Conservation (phyloP, 1,140 invertebrate genomes). For the Protaetia brevitarsis region DNA sequence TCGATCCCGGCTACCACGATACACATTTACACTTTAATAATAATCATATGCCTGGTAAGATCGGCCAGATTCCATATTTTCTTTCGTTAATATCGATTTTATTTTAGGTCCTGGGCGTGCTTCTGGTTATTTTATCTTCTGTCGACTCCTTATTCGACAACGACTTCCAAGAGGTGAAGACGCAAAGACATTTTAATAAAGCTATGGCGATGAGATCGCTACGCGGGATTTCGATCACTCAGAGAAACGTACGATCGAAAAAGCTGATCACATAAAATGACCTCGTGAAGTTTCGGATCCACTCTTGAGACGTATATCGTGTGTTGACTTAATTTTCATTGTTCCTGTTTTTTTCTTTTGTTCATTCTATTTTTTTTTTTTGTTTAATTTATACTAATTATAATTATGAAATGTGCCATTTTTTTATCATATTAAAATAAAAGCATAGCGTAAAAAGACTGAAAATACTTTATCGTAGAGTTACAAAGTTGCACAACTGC, state of each 20-base stretch:
- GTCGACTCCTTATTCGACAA: constrained; percentile 60
- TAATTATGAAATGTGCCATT: constrained; percentile 14
- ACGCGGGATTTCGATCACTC: constrained; percentile 51
- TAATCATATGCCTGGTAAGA: constrained; percentile 76
- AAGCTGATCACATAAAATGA: constrained; percentile 12
- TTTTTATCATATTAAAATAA: constrained; percentile 16
- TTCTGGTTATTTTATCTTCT: constrained; percentile 76
- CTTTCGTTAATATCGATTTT: constrained; percentile 28
- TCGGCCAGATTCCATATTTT: not conserved
- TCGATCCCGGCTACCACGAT: constrained; percentile 68
- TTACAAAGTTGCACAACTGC: too few species aligned
- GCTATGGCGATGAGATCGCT: constrained; percentile 83
- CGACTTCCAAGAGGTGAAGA: constrained; percentile 60
- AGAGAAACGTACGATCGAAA: constrained; percentile 32
- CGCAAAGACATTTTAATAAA: constrained; percentile 76
- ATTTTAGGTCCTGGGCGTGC: constrained; percentile 71
- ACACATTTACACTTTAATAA: constrained; percentile 78
- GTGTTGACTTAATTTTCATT: constrained; percentile 23
- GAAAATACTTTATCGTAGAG: too few species aligned
- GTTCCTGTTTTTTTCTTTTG: constrained; percentile 28
- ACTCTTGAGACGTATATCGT: not conserved
- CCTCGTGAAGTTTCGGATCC: not conserved
- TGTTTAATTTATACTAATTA: constrained; percentile 16
- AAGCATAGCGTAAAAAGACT: too few species aligned
- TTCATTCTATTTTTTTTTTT: constrained; percentile 19